A percentile compares a stretch with the other conserved stretches of the same genome.
Evolutionary conservation across 2,797 vertebrate genomes (phyloP).

Genomic region (Protonibea diacanthus): DNA sequence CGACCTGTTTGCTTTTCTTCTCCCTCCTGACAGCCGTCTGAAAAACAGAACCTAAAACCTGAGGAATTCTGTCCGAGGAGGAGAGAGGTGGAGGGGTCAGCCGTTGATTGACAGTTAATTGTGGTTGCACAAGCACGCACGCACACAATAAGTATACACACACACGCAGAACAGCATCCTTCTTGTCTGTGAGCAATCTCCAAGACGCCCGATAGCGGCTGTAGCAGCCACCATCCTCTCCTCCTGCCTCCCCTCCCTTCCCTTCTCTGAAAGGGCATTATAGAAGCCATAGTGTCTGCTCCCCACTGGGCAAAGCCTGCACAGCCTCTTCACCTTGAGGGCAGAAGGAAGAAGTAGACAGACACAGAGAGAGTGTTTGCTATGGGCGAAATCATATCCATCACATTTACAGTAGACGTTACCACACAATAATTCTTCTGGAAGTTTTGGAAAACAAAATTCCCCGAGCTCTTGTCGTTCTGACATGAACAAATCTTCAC

Average conservation of each 20-base stretch:
- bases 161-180: constrained; percentile 52
- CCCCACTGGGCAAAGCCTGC: constrained; percentile 59
- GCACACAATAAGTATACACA: constrained; percentile 20
- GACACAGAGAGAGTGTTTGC: constrained; percentile 13
- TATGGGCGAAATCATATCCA: constrained; percentile 11
- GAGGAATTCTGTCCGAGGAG: constrained; percentile 69
- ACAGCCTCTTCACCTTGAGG: constrained; percentile 63
- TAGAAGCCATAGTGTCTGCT: constrained; percentile 64
- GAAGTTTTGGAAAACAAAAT: constrained; percentile 54
- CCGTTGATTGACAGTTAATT: constrained; percentile 77
- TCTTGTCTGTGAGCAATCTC: constrained; percentile 55
- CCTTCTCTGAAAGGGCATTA: constrained; percentile 58
- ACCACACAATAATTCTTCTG: constrained; percentile 25
- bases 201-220: constrained; percentile 51
- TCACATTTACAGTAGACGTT: constrained; percentile 5
- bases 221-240: constrained; percentile 25
- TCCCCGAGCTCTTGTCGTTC: constrained; percentile 16
- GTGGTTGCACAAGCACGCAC: constrained; percentile 34
- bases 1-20: constrained; percentile 71
- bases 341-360: constrained; percentile 23
- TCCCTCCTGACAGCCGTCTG: constrained; percentile 42
- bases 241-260: constrained; percentile 17
- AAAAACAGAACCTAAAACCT: constrained; percentile 76
- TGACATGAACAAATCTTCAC: constrained; percentile 30
- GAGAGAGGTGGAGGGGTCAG: constrained; percentile 66